These are phyloP conservation scores for Apteryx owenii DNA, from an alignment of 2,113 vertebrate species.

Conservation along the genomic window DNA sequence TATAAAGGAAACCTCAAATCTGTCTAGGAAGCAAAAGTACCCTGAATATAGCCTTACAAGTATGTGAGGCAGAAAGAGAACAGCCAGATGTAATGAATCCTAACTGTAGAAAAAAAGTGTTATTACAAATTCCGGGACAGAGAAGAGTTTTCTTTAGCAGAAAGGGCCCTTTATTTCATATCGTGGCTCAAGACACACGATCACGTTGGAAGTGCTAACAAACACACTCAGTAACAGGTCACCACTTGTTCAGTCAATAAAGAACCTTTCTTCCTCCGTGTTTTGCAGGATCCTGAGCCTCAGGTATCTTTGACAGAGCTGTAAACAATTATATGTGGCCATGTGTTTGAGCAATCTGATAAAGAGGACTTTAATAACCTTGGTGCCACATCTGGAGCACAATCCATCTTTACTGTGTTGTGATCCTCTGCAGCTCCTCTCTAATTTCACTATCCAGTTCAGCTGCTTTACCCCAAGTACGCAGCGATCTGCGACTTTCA, in stretches of 20 bases:
- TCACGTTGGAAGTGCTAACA: constrained; percentile 50
- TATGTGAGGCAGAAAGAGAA: background rate
- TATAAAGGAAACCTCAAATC: background rate
- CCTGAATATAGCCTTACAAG: background rate
- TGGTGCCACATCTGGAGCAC: background rate
- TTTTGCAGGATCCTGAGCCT: constrained; percentile 4
- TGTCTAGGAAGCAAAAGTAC: background rate
- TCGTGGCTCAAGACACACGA: constrained; percentile 8
- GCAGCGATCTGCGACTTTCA: background rate
- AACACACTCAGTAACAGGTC: constrained; percentile 44
- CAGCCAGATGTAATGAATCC: constrained; percentile 29
- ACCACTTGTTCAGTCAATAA: constrained; percentile 21
- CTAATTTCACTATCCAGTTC: background rate
- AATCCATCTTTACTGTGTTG: background rate
- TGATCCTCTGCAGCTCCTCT: background rate
- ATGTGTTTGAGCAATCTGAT: constrained; percentile 14
- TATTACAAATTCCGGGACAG: constrained; percentile 37
- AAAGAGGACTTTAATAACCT: constrained; percentile 29
- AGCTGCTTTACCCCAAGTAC: background rate
- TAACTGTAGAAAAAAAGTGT: constrained; percentile 32
- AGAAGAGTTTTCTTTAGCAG: constrained; percentile 42
- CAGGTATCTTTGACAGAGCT: constrained; percentile 42
- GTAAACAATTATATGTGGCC: constrained; percentile 22
- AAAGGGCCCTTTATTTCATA: constrained; percentile 50
- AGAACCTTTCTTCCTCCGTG: constrained; percentile 37